These are phyloP conservation scores for fruit fly (Drosophila melanogaster) DNA, from an alignment of 1,140 invertebrate species.

Conservation along the genomic window Release_6_plus_ISO1_MT NT_033777.3:20094501-20095000, in stretches of 20 bases:
- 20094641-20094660: constrained; percentile 1
- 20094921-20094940: constrained; percentile 39
- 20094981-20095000: constrained; percentile 8
- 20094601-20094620: constrained; percentile 32
- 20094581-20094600: constrained; percentile 13
- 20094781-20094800: not conserved
- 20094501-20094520: too few relatives aligned
- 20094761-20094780: not conserved
- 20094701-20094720: constrained; percentile 57
- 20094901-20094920: constrained; percentile 44
- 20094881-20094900: constrained; percentile 13
- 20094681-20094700: constrained; percentile 75
- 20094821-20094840: constrained; percentile 81
- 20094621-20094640: constrained; percentile 4
- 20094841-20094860: constrained; percentile 66
- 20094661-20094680: constrained; percentile 71
- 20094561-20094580: not conserved
- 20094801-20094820: constrained; percentile 48
- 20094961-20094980: constrained; percentile 27
- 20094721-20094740: constrained; percentile 16
- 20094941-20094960: not conserved
- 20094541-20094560: not conserved
- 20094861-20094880: constrained; percentile 56
- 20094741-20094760: constrained; percentile 8
- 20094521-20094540: not conserved